Evolutionary conservation across 2,113 vertebrate species (phyloP).

Genomic region (Vanacampus margaritifer): DNA sequence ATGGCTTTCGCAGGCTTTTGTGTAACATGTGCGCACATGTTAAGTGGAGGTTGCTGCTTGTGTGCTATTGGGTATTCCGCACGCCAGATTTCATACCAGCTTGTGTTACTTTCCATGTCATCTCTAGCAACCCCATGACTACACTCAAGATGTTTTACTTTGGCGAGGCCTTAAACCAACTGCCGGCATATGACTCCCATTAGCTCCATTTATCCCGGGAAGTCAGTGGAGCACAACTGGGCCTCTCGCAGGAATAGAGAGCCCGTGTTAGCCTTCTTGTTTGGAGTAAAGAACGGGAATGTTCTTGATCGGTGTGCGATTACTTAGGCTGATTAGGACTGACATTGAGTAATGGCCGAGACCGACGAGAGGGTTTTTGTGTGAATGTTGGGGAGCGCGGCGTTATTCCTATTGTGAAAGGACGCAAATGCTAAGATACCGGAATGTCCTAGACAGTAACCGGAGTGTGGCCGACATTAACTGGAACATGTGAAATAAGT

Average conservation of each 20-base stretch:
- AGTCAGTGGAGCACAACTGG: conserved; percentile 63
- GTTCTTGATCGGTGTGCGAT: conserved; percentile 55
- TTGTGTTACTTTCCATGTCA: conserved; percentile 10
- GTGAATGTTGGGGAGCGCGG: conserved; percentile 16
- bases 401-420: not conserved
- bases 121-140: conserved; percentile 44
- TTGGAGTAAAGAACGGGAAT: conserved; percentile 37
- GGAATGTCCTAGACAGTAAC: too few relatives aligned
- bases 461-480: too few relatives aligned
- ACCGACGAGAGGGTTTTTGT: conserved; percentile 9
- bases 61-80: not conserved
- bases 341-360: conserved; percentile 47
- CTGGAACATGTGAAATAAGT: too few relatives aligned
- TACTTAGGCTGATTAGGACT: conserved; percentile 44
- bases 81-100: not conserved
- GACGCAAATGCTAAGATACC: not conserved
- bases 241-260: conserved; percentile 43
- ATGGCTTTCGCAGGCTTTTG: conserved; percentile 47
- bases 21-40: conserved; percentile 52
- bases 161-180: conserved; percentile 48
- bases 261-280: conserved; percentile 29
- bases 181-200: conserved; percentile 68
- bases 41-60: conserved; percentile 34
- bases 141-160: conserved; percentile 57
- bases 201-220: conserved; percentile 64